Evolutionary conservation across 1,140 invertebrate species (phyloP).

Genomic region (Agrypnia vestita): DNA sequence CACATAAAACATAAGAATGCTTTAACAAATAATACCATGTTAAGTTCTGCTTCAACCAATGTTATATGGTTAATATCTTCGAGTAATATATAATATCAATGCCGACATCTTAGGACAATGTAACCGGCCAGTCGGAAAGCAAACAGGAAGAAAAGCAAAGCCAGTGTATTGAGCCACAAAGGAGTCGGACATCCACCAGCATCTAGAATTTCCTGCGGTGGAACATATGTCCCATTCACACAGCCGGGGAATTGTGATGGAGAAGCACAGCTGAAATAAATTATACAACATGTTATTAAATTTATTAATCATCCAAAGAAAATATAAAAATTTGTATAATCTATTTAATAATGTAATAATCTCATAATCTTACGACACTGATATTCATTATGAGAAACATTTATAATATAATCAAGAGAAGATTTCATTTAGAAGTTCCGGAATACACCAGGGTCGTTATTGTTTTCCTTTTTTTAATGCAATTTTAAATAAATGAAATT

Average conservation of each 20-base stretch:
- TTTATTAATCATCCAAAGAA: too few species aligned
- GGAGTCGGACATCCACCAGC: conserved; percentile 77
- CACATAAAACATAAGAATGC: conserved; percentile 29
- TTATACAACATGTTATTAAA: too few species aligned
- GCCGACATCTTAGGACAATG: conserved; percentile 82
- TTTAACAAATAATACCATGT: conserved; percentile 42
- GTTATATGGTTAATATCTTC: conserved; percentile 8
- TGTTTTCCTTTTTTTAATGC: too few species aligned
- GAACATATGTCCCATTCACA: conserved; percentile 76
- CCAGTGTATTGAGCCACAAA: conserved; percentile 84
- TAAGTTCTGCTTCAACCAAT: conserved; percentile 13
- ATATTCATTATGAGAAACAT: too few species aligned
- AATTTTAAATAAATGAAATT: too few species aligned
- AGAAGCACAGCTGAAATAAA: conserved; percentile 76
- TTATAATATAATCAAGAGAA: too few species aligned
- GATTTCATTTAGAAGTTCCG: too few species aligned
- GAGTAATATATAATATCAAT: conserved; percentile 66
- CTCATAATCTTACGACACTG: too few species aligned
- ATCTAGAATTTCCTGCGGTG: conserved; percentile 80
- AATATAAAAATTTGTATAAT: too few species aligned
- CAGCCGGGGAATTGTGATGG: conserved; percentile 81
- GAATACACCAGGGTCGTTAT: too few species aligned
- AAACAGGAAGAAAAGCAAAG: conserved; percentile 82
- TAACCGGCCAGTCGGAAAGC: conserved; percentile 85
- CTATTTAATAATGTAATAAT: too few species aligned